Base-by-base conservation (phyloP, 1,140 invertebrate species). In the Camponotus pennsylvanicus region DNA sequence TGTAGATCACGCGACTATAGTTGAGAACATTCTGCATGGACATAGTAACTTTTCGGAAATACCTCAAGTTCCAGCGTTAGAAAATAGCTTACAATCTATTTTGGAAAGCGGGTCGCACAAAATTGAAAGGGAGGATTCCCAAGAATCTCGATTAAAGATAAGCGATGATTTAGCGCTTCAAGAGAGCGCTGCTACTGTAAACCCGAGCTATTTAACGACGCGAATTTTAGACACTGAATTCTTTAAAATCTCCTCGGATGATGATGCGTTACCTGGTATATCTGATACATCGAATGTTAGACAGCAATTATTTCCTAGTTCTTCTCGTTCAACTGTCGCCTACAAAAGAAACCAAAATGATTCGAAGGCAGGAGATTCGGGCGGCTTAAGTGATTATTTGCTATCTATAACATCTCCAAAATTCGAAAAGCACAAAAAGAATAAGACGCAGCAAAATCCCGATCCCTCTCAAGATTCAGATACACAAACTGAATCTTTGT, bases 361-460 rank as follows among this genome's bases (percentile, higher is more conserved):
- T 18, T 59, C 55, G 27, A 89, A 73, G n/a, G 73, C 27, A 27
- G 89, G 89, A 42, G 86, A 91, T 15, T 83, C 89, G 1, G 90
- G 86, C 18, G 94, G 93, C 37, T 69, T 94, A 32, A 91, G 89
- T 34, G 93, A 94, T 75, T 95, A 95, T 76, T 86, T 94, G 42
- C 85, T 92, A 32, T 93, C 92, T 21, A 80, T 94, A n/a, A 90
- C 89, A 18, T 90, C 89, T 0, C 83, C 91, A 9, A 91, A 90
- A 77, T 67, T 85, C 34, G 86, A 77, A 0, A 89, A 73, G 69
- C 40, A 59, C 9, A 45, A 61, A 18, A 61, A 21, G 21, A 67
- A 45, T 11, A 88, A 88, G 59, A 66, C 75, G 5, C 42, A 40
- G 6, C 66, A 42, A 70, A 42, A 87, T 88, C 82, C 85, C 15